Evolutionary conservation across 23 tunicate species (phyloP).

Genomic region (Oikopleura dioica): DNA sequence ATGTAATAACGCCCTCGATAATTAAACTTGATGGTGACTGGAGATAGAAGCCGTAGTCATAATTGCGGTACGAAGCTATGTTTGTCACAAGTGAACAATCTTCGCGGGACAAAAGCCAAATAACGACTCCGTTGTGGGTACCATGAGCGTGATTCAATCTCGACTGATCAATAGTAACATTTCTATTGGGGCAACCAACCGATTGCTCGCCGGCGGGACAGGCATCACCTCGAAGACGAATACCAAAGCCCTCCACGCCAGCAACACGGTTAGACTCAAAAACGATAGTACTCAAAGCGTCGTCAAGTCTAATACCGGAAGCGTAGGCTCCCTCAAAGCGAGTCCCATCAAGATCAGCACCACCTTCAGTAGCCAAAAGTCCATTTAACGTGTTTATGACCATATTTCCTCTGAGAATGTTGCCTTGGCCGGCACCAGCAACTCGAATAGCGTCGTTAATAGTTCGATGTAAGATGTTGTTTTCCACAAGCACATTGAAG

Average conservation of each 20-base stretch:
- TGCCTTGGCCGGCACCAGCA: conserved; percentile 1
- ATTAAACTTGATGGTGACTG: neutral
- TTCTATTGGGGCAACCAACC: neutral
- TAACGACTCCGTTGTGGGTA: neutral
- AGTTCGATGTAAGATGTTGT: conserved; percentile 31
- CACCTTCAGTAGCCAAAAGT: neutral
- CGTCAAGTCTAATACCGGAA: neutral
- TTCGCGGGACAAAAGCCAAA: neutral
- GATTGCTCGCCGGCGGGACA: neutral
- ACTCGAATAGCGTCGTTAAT: conserved; percentile 36
- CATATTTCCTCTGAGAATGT: neutral
- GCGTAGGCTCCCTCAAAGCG: neutral
- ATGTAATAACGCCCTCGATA: neutral
- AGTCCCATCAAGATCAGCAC: neutral
- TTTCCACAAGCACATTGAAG: neutral
- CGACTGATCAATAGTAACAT: no score
- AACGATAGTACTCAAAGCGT: neutral
- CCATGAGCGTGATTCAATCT: conserved; percentile 5
- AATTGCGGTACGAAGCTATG: neutral
- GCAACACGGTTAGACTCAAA: neutral
- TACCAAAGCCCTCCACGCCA: conserved; percentile 6
- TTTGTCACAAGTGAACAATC: neutral
- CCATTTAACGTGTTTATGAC: neutral
- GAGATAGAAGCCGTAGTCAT: neutral
- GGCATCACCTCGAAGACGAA: neutral